Evolutionary conservation across 1,140 invertebrate species (phyloP), one percentile per base, ranked within the genome.

Genomic region (Hirudo medicinalis): DNA sequence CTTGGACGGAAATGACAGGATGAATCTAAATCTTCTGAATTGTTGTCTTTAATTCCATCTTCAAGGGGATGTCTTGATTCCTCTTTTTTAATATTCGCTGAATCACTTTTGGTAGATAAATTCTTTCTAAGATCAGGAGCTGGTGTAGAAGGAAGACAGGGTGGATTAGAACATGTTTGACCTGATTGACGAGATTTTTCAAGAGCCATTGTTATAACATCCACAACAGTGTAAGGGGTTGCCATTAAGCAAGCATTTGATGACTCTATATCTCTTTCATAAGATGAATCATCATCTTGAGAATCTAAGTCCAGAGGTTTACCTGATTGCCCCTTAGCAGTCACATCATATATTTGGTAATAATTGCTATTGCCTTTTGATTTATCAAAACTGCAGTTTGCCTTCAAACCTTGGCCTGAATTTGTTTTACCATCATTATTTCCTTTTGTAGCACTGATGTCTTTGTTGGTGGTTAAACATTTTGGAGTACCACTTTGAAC

Each of bases 201-300:
- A 32, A 63, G 57, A 22, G 57, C 29, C 29, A 32, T 25, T 25
- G 57, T 63, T 22, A 63, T 63, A 22, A 63, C 57, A 63, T 63
- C 57, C 8, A 63, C 57, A 63, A 63, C 57, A 15, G 57, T 63
- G 57, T 63, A 63, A n/a, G 57, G 57, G 17, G 57, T 63, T 63
- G 57, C 57, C 57, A 63, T 63, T 22, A 32, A 32, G 29, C 57
- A 63, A 20, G 22, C 3, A 63, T 32, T 63, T 25, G 22, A 22
- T 63, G 29, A 22, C 3, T 63, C 57, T 13, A 32, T 2, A 63
- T 63, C 29, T 63, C 29, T 63, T 22, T 63, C 57, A 63, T 32
- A 63, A 63, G 22, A 32, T 25, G 57, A 63, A 25, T 63, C 57
- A 63, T 63, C 6, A 63, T 63, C 20, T 13, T 22, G 22, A 32